These are phyloP conservation scores for Malthinus flaveolus DNA, from an alignment of 2,888 invertebrate genomes.

Conservation along the genomic window DNA sequence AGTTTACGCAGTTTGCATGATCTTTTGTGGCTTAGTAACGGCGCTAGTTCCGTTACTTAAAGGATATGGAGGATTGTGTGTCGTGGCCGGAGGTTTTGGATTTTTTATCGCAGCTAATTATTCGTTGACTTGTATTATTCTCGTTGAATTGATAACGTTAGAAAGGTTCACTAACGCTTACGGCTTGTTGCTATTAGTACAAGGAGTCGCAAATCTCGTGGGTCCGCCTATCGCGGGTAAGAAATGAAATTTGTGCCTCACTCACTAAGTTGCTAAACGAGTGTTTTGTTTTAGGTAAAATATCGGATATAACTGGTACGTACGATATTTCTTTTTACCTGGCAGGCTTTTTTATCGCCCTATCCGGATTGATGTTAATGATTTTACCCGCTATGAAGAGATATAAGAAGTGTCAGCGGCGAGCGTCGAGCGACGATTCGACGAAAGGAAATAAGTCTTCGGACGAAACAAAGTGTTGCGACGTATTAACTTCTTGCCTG, in stretches of 20 bases:
- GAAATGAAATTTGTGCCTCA: too few relatives aligned
- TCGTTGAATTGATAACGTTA: slow-evolving; percentile 86
- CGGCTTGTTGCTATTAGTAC: slow-evolving; percentile 82
- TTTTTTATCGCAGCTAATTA: slow-evolving; percentile 92
- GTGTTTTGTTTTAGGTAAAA: slow-evolving; percentile 65
- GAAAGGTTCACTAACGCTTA: slow-evolving; percentile 91
- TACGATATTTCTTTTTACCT: slow-evolving; percentile 82
- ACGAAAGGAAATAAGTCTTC: slow-evolving; percentile 28
- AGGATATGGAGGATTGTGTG: slow-evolving; percentile 63
- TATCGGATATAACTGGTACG: slow-evolving; percentile 75
- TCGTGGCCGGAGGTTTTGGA: slow-evolving; percentile 79
- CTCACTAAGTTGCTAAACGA: slow-evolving; percentile 3
- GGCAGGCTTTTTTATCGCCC: slow-evolving; percentile 76
- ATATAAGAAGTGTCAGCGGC: slow-evolving; percentile 46
- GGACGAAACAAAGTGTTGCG: slow-evolving; percentile 40
- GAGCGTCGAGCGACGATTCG: slow-evolving; percentile 41
- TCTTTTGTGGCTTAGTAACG: slow-evolving; percentile 69
- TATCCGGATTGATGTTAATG: slow-evolving; percentile 70
- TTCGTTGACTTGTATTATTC: slow-evolving; percentile 85
- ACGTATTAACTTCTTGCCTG: slow-evolving; percentile 41
- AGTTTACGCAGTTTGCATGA: slow-evolving; percentile 83
- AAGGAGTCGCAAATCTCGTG: slow-evolving; percentile 86
- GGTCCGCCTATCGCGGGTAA: slow-evolving; percentile 90
- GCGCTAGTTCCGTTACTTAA: slow-evolving; percentile 65
- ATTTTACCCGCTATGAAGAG: slow-evolving; percentile 49